Conservation (phyloP, 1,140 invertebrate genomes). For the Drosophila orosa region DNA sequence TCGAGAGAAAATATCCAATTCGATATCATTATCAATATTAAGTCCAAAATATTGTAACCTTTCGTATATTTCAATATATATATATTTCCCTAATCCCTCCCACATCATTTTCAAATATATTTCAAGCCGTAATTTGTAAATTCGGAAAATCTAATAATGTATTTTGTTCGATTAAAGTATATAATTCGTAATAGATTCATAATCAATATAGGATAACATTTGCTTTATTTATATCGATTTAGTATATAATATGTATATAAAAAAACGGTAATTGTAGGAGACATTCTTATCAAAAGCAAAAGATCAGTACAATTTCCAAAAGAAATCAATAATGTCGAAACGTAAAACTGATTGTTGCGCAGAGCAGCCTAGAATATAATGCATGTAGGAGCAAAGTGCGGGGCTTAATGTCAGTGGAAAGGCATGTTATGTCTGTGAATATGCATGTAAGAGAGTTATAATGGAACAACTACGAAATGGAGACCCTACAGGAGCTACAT, state of each 20-base stretch:
- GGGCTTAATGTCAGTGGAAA: constrained; percentile 38
- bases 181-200: constrained; percentile 64
- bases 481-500: constrained; percentile 34
- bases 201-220: constrained; percentile 66
- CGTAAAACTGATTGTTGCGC: constrained; percentile 57
- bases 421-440: constrained; percentile 16
- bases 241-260: constrained; percentile 36
- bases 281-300: constrained; percentile 48
- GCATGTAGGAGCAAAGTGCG: constrained; percentile 24
- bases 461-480: constrained; percentile 40
- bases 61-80: too few species aligned
- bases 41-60: too few species aligned
- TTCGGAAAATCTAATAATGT: constrained; percentile 59
- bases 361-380: constrained; percentile 34
- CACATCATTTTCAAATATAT: neutral
- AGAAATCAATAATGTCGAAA: constrained; percentile 40
- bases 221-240: constrained; percentile 27
- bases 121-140: constrained; percentile 16
- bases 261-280: constrained; percentile 28
- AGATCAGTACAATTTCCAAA: constrained; percentile 69
- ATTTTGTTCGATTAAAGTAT: constrained; percentile 63
- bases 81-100: neutral
- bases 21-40: too few species aligned
- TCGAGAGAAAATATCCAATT: too few species aligned
- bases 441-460: constrained; percentile 28